Evolutionary conservation across 30 jellyfish, hydroid and myxozoan genomes (phyloP).

Genomic region (Chironex yamaguchii): DNA sequence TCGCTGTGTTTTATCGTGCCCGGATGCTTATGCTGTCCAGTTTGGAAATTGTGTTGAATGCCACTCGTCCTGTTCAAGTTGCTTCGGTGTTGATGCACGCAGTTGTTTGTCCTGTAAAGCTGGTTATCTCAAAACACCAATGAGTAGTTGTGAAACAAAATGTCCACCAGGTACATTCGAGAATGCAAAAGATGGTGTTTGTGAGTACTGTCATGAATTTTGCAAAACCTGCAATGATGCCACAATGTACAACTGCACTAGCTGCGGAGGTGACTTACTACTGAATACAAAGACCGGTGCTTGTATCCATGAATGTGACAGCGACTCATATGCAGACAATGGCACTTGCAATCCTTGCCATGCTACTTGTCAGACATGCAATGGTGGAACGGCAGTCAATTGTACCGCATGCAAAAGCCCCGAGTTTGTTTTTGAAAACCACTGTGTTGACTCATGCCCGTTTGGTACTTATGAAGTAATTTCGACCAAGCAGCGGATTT

Average conservation of each 20-base stretch:
- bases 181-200: conserved; percentile 48
- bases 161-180: conserved; percentile 66
- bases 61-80: conserved; percentile 79
- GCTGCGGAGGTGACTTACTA: conserved; percentile 64
- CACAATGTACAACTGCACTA: conserved; percentile 59
- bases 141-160: conserved; percentile 34
- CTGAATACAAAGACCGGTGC: conserved; percentile 57
- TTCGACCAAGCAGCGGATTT: background rate
- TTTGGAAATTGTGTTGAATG: conserved; percentile 72
- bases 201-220: conserved; percentile 79
- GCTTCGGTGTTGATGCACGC: conserved; percentile 78
- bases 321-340: conserved; percentile 25
- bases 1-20: conserved; percentile 82
- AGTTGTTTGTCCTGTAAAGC: conserved; percentile 56
- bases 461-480: conserved; percentile 51
- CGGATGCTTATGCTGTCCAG: conserved; percentile 55
- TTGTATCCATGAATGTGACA: conserved; percentile 25
- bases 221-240: conserved; percentile 93
- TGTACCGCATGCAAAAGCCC: conserved; percentile 76
- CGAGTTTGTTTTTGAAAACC: conserved; percentile 21
- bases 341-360: conserved; percentile 64
- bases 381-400: conserved; percentile 74
- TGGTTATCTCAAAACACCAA: conserved; percentile 17
- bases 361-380: conserved; percentile 72
- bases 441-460: conserved; percentile 54